Conservation (phyloP, 2,888 invertebrate genomes). For the Malthinus flaveolus region DNA sequence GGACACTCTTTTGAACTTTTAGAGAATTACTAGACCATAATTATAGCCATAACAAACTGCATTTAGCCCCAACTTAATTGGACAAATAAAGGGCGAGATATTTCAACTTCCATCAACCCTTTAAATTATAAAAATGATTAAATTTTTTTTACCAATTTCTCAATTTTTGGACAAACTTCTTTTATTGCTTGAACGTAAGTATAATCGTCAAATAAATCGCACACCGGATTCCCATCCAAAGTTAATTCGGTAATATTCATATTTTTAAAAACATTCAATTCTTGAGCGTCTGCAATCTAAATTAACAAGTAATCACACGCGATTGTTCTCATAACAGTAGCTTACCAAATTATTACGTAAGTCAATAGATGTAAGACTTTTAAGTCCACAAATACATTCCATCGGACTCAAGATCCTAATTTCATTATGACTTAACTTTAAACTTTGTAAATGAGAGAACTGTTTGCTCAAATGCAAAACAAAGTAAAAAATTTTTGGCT, state of each 20-base stretch:
- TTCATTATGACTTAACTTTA: constrained; percentile 47
- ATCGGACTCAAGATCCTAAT: constrained; percentile 46
- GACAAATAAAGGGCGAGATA: no score
- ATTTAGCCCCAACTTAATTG: no score
- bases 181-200: constrained; percentile 63
- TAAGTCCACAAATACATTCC: constrained; percentile 42
- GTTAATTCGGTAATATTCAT: constrained; percentile 51
- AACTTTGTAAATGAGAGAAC: constrained; percentile 37
- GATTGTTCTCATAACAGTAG: background rate
- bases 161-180: constrained; percentile 58
- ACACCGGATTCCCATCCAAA: constrained; percentile 73
- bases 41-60: no score
- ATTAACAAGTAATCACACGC: background rate
- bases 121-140: no score
- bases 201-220: constrained; percentile 63
- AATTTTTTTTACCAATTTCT: constrained; percentile 60
- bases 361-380: constrained; percentile 29
- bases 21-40: no score
- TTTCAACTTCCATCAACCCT: no score
- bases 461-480: constrained; percentile 50
- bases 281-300: background rate
- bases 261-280: constrained; percentile 38
- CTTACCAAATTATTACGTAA: constrained; percentile 35
- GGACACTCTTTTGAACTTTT: no score
- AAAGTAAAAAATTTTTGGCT: constrained; percentile 55